Base-by-base conservation (phyloP, 2,888 invertebrate species). In the Hipparchia semele region DNA sequence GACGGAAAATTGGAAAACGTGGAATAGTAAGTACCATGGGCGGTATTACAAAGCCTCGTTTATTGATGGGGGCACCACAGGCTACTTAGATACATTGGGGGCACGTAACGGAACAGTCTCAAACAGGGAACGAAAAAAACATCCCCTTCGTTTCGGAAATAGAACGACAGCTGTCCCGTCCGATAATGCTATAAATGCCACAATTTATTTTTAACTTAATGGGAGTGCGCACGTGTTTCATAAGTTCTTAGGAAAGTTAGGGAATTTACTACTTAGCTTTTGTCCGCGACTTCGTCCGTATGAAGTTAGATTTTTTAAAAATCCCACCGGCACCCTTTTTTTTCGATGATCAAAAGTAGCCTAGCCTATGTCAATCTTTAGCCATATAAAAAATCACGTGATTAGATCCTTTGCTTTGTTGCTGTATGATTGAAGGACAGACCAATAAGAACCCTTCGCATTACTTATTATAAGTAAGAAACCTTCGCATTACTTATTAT, bases 101-200 rank as follows among this genome's bases (percentile, higher is more conserved):
- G 73, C 73, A 71, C 73, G 75, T 77, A 77, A 79, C 77, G 78
- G 79, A 75, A 83, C 80, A 80, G 80, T 80, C 81, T 80, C 82
- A 80, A 80, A 62, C 58, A 46, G 69, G 68, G 69, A 74, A 74
- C 72, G 72, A 70, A 83, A 86, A 39, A 82, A 82, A 83, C 85
- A 69, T 85, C 85, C 87, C 87, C 88, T 84, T 84, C 84, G 82
- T 82, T 83, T 87, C 89, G 83, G 87, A 92, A 92, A 92, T 92
- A 91, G 88, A 86, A 83, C 83, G 89, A 90, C 92, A 93, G 91
- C 91, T 92, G 91, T 88, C 80, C 82, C 73, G 73, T 80, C 79
- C 81, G 85, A 85, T 88, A 87, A 87, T 86, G 86, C 87, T 84
- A 87, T 83, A 83, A 86, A 85, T 86, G 84, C 82, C 80, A 78